Base-by-base conservation (phyloP, 2,113 vertebrate species). In the Crypturellus undulatus region DNA sequence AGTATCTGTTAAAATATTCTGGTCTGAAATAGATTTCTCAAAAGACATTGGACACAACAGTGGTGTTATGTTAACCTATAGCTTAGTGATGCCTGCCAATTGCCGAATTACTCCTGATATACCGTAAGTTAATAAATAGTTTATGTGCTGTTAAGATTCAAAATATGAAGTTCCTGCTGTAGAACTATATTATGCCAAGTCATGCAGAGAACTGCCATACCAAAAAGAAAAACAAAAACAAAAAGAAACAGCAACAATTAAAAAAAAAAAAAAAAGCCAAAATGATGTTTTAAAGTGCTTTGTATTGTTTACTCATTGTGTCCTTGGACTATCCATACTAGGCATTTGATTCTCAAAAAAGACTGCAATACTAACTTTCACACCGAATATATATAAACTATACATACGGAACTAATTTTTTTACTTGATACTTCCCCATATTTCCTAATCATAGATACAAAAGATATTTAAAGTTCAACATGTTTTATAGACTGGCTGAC, bases 51-150 rank as follows among this genome's bases (percentile, higher is more conserved):
- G 25, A 51, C 6, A 42, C 6, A 30, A 7, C 14, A 69, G 32
- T 4, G 28, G 25, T 58, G 25, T 63, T 63, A 34, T 51, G 47
- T 82, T 92, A 38, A 90, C 96, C 94, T 90, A 22, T 89, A 91
- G 40, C 24, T 92, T 79, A 68, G 58, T 76, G 62, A 79, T 87
- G 71, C 47, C 86, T 97, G 94, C 87, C 96, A 94, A n/a, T 79
- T 92, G 82, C 82, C 94, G 96, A 96, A 96, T 84, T 87, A 77
- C 84, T 94, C 79, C 52, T 93, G 71, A 92, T 91, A 43, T 91
- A 84, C 72, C 7, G 34, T 90, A 94, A 94, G 56, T 91, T 96
- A 94, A 97, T 97, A 93, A 97, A 97, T 97, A 97, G 97, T 96
- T 95, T 87, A 96, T 78, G 52, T 80, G 58, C 49, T 91, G 52